Percentiles rank a stretch among this genome's conserved stretches.
These are phyloP conservation scores for Geotrupes spiniger DNA, from an alignment of 2,888 invertebrate species.

Conservation along the genomic window DNA sequence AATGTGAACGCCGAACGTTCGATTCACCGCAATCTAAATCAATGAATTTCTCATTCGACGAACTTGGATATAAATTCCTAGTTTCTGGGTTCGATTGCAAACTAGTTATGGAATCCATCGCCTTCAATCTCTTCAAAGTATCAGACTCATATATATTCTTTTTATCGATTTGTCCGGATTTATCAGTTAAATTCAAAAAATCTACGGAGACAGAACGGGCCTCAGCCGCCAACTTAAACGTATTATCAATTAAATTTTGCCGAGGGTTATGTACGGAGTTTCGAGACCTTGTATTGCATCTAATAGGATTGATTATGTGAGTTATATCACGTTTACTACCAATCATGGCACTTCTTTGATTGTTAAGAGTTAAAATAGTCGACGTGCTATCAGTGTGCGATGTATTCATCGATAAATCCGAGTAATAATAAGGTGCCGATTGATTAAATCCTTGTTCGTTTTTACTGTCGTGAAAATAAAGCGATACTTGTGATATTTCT, in stretches of 20 bases:
- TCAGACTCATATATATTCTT: slow-evolving; percentile 72
- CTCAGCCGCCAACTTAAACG: slow-evolving; percentile 56
- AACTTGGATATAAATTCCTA: slow-evolving; percentile 48
- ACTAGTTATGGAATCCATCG: slow-evolving; percentile 53
- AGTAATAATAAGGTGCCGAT: slow-evolving; percentile 81
- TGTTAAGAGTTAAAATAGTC: slow-evolving; percentile 57
- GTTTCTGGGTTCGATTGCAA: slow-evolving; percentile 53
- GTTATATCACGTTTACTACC: slow-evolving; percentile 66
- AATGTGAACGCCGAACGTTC: slow-evolving; percentile 54
- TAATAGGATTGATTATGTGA: slow-evolving; percentile 70
- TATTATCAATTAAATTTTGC: slow-evolving; percentile 38
- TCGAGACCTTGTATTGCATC: slow-evolving; percentile 40
- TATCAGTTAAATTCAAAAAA: slow-evolving; percentile 64
- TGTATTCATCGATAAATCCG: slow-evolving; percentile 60
- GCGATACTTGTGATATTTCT: slow-evolving; percentile 26
- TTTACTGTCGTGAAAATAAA: slow-evolving; percentile 25
- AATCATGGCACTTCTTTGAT: slow-evolving; percentile 66
- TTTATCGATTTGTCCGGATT: slow-evolving; percentile 63
- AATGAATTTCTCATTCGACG: slow-evolving; percentile 40
- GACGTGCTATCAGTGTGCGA: slow-evolving; percentile 37
- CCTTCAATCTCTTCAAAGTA: slow-evolving; percentile 59
- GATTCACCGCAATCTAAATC: slow-evolving; percentile 26
- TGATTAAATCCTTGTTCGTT: slow-evolving; percentile 42
- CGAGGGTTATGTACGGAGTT: slow-evolving; percentile 32
- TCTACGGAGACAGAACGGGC: slow-evolving; percentile 65